Evolutionary conservation across 2,888 invertebrate species (phyloP), one percentile per base, ranked within the genome.

Genomic region (Alloplasta piceator): DNA sequence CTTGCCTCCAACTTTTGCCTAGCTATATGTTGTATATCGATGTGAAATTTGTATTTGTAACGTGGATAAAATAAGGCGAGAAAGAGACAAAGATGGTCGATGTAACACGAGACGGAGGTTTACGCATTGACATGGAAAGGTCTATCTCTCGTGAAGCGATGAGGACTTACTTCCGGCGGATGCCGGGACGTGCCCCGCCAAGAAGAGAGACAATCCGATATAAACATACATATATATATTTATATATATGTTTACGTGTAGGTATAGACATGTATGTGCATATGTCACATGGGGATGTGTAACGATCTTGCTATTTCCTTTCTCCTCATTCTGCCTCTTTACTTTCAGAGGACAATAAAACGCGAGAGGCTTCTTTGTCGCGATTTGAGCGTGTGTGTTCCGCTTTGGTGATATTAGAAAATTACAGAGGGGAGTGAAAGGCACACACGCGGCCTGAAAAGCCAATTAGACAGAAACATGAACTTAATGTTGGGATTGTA

Each of bases 121-220:
- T 55, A 56, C 70, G 81, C 78, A 81, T 78, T 74, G 81, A 81
- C 81, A 78, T 71, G 81, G 70, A 78, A 78, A 78, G 75, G 78
- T 82, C 71, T 68, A 66, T 75, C 61, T 56, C 82, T 56, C 82
- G 82, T 78, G 82, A 56, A 71, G 82, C 78, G 58, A 16, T 63
- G 82, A 82, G 75, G 78, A 67, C 67, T 67, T 50, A 78, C 78
- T 78, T 82, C 82, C 82, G 82, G 78, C 82, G 82, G 82, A 82
- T 82, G 82, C 66, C 78, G 78, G 60, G 67, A 75, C 78, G 82
- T 78, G 75, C 67, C 78, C 56, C 78, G 78, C 82, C 74, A 61
- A 50, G 52, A 60, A 43, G 41, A 56, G 71, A 71, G 75, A 72
- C 55, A 63, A 50, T 12, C 61, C 9, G 26, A 48, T 12, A 48